Evolutionary conservation across 2,797 vertebrate genomes (phyloP).

Genomic region (Eremophila alpestris): DNA sequence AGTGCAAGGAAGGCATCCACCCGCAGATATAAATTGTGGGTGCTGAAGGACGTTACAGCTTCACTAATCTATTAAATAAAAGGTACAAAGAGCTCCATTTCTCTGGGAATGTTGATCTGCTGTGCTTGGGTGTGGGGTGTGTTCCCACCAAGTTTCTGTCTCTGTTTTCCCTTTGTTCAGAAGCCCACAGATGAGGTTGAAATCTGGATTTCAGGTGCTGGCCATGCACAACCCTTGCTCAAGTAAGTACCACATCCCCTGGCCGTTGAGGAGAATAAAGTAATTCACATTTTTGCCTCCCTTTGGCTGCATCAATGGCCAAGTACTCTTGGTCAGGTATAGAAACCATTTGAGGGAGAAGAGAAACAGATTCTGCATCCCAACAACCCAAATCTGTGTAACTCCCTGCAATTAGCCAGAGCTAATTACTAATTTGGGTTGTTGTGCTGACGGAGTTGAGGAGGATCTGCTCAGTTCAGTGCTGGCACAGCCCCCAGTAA

Average conservation of each 20-base stretch:
- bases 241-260: too few relatives aligned
- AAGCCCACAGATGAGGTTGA: too few relatives aligned
- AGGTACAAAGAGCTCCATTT: neutral
- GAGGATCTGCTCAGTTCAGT: neutral
- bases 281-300: too few relatives aligned
- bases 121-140: neutral
- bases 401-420: neutral
- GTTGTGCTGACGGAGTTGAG: neutral
- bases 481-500: neutral
- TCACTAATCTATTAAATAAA: neutral
- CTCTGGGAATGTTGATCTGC: neutral
- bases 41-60: neutral
- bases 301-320: too few relatives aligned
- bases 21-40: neutral
- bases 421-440: neutral
- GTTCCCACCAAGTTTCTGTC: neutral
- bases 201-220: too few relatives aligned
- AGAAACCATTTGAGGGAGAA: too few relatives aligned
- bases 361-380: neutral
- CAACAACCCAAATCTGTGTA: neutral
- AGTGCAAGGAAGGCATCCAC: neutral
- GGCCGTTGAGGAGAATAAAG: too few relatives aligned
- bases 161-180: too few relatives aligned
- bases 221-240: too few relatives aligned
- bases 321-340: too few relatives aligned